A percentile compares a stretch with the other conserved stretches of the same genome.
Evolutionary conservation across 2,113 vertebrate species (phyloP).

Genomic region (Chaetodon trifascialis): DNA sequence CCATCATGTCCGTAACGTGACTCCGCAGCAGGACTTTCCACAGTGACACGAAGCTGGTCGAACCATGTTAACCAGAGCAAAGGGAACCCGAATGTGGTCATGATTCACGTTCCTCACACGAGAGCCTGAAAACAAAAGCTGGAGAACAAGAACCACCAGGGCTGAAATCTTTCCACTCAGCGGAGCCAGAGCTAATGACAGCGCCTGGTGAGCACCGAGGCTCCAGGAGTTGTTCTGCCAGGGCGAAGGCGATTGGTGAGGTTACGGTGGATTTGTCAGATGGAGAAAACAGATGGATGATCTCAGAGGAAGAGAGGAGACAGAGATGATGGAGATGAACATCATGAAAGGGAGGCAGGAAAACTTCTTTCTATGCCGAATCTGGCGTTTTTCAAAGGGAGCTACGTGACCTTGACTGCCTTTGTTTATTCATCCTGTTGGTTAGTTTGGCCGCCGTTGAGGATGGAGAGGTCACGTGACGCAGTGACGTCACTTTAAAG

Average conservation of each 20-base stretch:
- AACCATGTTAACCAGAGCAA: conserved; percentile 47
- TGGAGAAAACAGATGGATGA: conserved; percentile 41
- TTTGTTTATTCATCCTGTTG: conserved; percentile 14
- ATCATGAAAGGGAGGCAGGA: neutral
- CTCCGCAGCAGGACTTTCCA: conserved; percentile 38
- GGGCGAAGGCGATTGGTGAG: neutral
- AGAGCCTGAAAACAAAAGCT: conserved; percentile 37
- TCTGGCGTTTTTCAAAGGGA: neutral
- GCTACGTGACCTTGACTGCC: neutral
- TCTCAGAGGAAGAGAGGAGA: conserved; percentile 11
- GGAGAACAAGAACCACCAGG: conserved; percentile 26
- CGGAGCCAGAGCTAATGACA: conserved; percentile 32
- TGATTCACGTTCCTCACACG: conserved; percentile 43
- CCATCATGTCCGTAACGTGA: conserved; percentile 12
- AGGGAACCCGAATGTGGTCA: conserved; percentile 26
- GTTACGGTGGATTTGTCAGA: conserved; percentile 36
- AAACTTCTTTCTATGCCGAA: neutral
- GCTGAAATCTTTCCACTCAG: conserved; percentile 39
- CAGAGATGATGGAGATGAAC: conserved; percentile 6
- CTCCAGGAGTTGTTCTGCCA: neutral
- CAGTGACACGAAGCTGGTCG: conserved; percentile 1
- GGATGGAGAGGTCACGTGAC: neutral
- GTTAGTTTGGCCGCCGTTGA: neutral
- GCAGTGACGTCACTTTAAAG: neutral
- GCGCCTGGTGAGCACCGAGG: neutral